phyloP scores from a whole-genome alignment of 2,888 invertebrate species.

The Meganola albula region DNA sequence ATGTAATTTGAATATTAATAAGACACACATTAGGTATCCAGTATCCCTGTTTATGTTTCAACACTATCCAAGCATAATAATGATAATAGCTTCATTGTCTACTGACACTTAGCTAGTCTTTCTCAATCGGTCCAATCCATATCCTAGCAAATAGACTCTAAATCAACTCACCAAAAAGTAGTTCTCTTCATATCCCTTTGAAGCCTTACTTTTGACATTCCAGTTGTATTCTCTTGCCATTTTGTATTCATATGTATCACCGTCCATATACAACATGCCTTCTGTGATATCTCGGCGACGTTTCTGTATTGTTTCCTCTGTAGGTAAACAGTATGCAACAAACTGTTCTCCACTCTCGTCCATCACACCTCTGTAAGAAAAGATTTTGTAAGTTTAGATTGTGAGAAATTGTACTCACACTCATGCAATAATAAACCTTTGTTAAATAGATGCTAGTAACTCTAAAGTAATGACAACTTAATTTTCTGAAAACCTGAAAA shows the following conservation, averaged over 20 bases:
- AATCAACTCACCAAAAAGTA: conserved; percentile 92
- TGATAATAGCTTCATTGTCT: too few relatives aligned
- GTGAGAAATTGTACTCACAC: too few relatives aligned
- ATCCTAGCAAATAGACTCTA: too few relatives aligned
- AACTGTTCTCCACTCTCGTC: conserved; percentile 99
- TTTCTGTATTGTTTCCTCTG: conserved; percentile 93
- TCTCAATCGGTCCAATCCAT: neutral
- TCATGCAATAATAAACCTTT: too few relatives aligned
- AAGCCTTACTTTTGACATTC: conserved; percentile 98
- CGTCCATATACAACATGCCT: conserved; percentile 88
- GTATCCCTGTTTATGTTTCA: too few relatives aligned
- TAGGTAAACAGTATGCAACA: conserved; percentile 98
- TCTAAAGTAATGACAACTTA: too few relatives aligned
- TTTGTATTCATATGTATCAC: conserved; percentile 96
- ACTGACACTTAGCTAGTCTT: too few relatives aligned
- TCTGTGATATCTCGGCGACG: conserved; percentile 88
- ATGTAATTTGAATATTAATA: too few relatives aligned
- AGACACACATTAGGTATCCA: too few relatives aligned
- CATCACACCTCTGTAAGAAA: conserved; percentile 99
- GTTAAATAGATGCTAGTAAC: too few relatives aligned
- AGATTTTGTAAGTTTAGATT: too few relatives aligned
- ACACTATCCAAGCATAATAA: too few relatives aligned
- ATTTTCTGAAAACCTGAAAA: conserved; percentile 37
- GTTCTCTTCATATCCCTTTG: conserved; percentile 97
- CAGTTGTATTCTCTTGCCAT: conserved; percentile 99